Base-by-base conservation (phyloP, 2,113 vertebrate genomes). In the Oophaga pumilio region DNA sequence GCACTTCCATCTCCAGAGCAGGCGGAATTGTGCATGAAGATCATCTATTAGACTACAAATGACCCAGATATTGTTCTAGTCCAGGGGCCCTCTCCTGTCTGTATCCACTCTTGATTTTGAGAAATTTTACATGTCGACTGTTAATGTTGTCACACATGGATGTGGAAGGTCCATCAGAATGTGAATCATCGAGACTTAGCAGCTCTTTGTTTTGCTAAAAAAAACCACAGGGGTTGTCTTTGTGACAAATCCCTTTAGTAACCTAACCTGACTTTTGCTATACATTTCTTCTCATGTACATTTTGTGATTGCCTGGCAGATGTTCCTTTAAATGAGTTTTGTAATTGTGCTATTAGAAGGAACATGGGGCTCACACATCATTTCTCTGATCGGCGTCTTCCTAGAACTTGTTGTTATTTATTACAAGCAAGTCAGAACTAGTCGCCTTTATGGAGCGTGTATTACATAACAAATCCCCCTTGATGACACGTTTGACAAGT, bases 401-500 rank as follows among this genome's bases (percentile, higher is more conserved):
- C 24, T 18, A 80, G 24, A 28, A 76, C 22, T 24, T 69, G 18
- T 59, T 53, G 33, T 22, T 53, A 78, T 78, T 57, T 79, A 79
- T 79, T 10, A 56, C 14, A 26, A 17, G 17, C 77, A 80, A 80
- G 77, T 18, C 18, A 57, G 28, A 80, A 80, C 77, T 33, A 59
- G 77, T 20, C n/a, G 6, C 18, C 26, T 20, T 57, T 57, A 26
- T 18, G 14, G 24, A 13, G n/a, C 77, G 11, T 33, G 24, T 33
- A 4, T 33, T 28, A 28, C 33, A 33, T 60, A 80, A 80, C 77
- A 66, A 66, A 82, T 66, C 80, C 80, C 59, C 13, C 33, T 1
- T 18, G 20, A 24, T 12, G 6, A 82, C 62, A 52, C 80, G 22
- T 50, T 68, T 82, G 43, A 82, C 80, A 82, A 66, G 80, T 82